phyloP scores from a whole-genome alignment of 2,797 vertebrate species.

The Sciurus carolinensis region DNA sequence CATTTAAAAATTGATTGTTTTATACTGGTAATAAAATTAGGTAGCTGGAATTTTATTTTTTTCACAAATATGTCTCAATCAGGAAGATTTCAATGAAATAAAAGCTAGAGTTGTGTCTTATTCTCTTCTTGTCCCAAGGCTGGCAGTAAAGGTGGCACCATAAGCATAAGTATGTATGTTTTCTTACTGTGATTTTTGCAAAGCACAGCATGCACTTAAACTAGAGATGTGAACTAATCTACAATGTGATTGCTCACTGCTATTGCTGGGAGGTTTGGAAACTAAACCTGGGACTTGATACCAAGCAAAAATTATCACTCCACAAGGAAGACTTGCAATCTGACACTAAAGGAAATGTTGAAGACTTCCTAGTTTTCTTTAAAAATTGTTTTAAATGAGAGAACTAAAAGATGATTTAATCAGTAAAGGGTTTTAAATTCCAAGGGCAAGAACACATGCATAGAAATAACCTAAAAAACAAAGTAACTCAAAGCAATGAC shows the following conservation, averaged over 20 bases:
- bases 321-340: conserved; percentile 48
- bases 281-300: conserved; percentile 74
- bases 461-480: not conserved
- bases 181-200: conserved; percentile 31
- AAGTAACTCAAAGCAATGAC: not conserved
- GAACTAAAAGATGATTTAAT: conserved; percentile 5
- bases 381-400: conserved; percentile 61
- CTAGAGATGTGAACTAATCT: conserved; percentile 33
- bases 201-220: not conserved
- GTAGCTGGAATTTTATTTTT: not conserved
- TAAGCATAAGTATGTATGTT: not conserved
- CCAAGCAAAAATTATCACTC: conserved; percentile 75
- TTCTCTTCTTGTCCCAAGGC: conserved; percentile 5
- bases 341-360: not conserved
- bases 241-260: conserved; percentile 76
- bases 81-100: conserved; percentile 5
- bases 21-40: conserved; percentile 13
- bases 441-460: not conserved
- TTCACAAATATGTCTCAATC: not conserved
- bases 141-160: not conserved
- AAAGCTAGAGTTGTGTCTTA: not conserved
- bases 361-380: not conserved
- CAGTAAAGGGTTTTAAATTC: not conserved
- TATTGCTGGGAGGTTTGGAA: conserved; percentile 55
- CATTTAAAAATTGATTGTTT: not conserved